Base-by-base conservation (phyloP, 2,113 vertebrate genomes). In the Pristiophorus japonicus region DNA sequence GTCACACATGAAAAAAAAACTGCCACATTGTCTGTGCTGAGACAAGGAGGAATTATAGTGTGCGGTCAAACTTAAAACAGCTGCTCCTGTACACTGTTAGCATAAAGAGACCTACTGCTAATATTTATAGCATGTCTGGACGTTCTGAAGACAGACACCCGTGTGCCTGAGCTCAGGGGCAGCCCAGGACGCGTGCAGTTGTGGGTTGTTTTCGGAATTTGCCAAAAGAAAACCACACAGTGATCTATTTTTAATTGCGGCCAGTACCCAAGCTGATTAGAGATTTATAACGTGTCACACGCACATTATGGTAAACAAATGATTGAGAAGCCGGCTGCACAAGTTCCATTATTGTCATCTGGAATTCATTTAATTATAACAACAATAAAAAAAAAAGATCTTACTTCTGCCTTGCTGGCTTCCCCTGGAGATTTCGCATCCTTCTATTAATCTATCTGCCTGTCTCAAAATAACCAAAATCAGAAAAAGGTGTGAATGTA, bases 11-110 rank as follows among this genome's bases (percentile, higher is more conserved):
- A 96, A 73, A 70, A 94, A 51, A 95, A 70, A 95, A n/a, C 59
- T 87, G 93, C 93, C 88, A 96, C 96, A 96, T 96, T 96, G 96
- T 96, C 96, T 96, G 94, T 94, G 34, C 96, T 73, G 75, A 95
- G 90, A 95, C 96, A 95, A 96, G 96, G 96, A 97, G 96, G 96
- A 96, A 96, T 96, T 97, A 97, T 96, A 95, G 96, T 75, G 96
- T 96, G 96, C 96, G 96, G 96, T 96, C 96, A 97, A 97, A 97
- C 96, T 96, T 96, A 97, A 97, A 97, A 96, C 97, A 97, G 96
- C 97, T 97, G 97, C 97, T 96, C 95, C 96, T 84, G 65, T 34
- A 3, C 94, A 55, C 95, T 92, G 63, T 96, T 95, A 84, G 95
- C 95, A 95, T 96, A 96, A 95, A 96, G 96, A 96, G 95, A 88